phyloP scores from a whole-genome alignment of 2,797 vertebrate species.

The Distichodus sexfasciatus region DNA sequence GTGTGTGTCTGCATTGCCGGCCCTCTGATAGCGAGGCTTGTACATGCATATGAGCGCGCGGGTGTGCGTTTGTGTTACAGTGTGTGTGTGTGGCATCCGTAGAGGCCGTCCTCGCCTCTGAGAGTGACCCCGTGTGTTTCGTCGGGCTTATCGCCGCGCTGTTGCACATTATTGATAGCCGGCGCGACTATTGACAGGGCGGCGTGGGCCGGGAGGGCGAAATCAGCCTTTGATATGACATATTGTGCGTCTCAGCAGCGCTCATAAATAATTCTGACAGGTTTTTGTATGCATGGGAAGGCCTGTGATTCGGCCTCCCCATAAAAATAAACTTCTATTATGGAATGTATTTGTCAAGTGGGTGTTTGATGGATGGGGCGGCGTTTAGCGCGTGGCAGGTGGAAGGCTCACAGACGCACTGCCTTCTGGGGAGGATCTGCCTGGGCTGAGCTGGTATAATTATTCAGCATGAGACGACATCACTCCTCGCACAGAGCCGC shows the following conservation, averaged over 20 bases:
- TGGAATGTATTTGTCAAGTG: slow-evolving; percentile 99
- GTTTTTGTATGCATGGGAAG: slow-evolving; percentile 99
- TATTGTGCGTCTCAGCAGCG: slow-evolving; percentile 99
- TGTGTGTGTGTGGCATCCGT: slow-evolving; percentile 64
- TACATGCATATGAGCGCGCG: slow-evolving; percentile 20
- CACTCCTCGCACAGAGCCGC: slow-evolving; percentile 35
- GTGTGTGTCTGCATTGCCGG: slow-evolving; percentile 18
- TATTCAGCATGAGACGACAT: slow-evolving; percentile 93
- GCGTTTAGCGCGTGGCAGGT: slow-evolving; percentile 98
- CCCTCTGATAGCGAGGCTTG: slow-evolving; percentile 30
- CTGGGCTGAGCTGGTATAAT: slow-evolving; percentile 87
- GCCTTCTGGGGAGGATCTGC: slow-evolving; percentile 95
- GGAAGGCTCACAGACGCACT: slow-evolving; percentile 89
- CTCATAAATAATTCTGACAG: slow-evolving; percentile 99
- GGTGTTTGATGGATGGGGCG: slow-evolving; percentile 98
- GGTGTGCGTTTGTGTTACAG: slow-evolving; percentile 25
- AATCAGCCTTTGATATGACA: slow-evolving; percentile 99
- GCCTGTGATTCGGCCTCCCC: slow-evolving; percentile 99
- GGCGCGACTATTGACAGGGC: slow-evolving; percentile 96
- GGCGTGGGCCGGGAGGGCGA: slow-evolving; percentile 85
- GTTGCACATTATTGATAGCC: slow-evolving; percentile 98
- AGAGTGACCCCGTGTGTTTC: slow-evolving; percentile 84
- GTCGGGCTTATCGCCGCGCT: slow-evolving; percentile 83
- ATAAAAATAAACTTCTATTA: slow-evolving; percentile 99
- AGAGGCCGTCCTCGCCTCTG: slow-evolving; percentile 70